Conservation (phyloP, 2,888 invertebrate genomes). For the Microctonus hyperodae region DNA sequence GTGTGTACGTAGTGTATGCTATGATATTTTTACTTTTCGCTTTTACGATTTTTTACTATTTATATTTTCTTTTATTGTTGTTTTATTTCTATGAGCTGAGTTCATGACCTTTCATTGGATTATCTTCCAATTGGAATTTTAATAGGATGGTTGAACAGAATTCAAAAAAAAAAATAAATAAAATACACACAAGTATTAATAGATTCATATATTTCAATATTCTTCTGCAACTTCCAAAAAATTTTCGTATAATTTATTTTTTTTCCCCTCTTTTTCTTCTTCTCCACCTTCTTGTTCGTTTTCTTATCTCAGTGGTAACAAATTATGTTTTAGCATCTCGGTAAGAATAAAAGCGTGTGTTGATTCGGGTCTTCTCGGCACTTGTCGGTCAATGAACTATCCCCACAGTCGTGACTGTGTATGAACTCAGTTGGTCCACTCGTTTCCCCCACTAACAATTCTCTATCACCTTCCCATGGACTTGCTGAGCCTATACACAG, state of each 20-base stretch:
- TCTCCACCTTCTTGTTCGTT: not conserved
- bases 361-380: conserved; percentile 51
- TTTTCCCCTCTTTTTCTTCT: not conserved
- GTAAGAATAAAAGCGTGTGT: conserved; percentile 33
- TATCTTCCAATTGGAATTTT: no score
- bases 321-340: conserved; percentile 42
- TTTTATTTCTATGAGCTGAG: no score
- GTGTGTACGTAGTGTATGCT: no score
- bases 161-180: not conserved
- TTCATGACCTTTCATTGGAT: no score
- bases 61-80: no score
- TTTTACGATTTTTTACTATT: no score
- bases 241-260: not conserved
- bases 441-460: conserved; percentile 41
- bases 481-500: conserved; percentile 2
- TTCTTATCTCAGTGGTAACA: conserved; percentile 19
- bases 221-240: not conserved
- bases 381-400: conserved; percentile 63
- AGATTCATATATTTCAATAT: not conserved
- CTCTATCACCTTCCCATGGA: conserved; percentile 20
- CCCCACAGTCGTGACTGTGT: conserved; percentile 46
- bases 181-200: not conserved
- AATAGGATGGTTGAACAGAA: not conserved
- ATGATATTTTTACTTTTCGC: no score
- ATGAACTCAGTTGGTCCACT: conserved; percentile 64